Conservation (phyloP, 2,888 invertebrate species). For the Mantis religiosa region DNA sequence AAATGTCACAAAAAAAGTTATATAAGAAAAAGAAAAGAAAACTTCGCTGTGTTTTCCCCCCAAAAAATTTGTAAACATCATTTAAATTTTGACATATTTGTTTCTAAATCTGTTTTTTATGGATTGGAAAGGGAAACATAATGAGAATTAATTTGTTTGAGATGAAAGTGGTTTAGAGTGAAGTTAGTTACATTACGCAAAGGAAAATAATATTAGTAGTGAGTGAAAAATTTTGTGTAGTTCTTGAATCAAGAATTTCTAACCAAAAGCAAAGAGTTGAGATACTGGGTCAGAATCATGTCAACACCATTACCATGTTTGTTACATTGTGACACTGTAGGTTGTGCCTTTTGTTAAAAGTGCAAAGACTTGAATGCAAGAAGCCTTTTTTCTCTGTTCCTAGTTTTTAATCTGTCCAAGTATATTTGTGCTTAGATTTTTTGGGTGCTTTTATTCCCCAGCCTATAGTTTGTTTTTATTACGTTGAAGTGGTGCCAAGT, state of each 20-base stretch:
- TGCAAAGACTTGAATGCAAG: neutral
- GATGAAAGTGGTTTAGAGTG: neutral
- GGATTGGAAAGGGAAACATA: neutral
- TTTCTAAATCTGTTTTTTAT: neutral
- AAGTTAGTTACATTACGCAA: neutral
- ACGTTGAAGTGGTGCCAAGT: neutral
- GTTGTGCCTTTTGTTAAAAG: slow-evolving; percentile 10
- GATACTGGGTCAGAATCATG: neutral
- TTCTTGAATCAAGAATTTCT: no score
- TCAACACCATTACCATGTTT: neutral
- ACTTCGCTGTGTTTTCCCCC: no score
- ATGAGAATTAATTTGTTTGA: neutral
- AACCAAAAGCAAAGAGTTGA: neutral
- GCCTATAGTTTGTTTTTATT: no score
- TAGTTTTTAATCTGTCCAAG: neutral
- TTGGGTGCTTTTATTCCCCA: neutral
- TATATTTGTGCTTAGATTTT: neutral
- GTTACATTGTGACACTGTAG: neutral
- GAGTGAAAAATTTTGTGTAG: neutral
- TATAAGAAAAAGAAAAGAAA: no score
- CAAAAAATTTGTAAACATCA: no score
- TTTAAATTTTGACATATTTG: neutral
- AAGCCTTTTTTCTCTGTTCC: neutral
- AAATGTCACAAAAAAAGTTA: no score
- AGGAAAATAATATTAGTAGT: no score